These are phyloP conservation scores for Virgularia gustaviana DNA, from an alignment of 92 coral and sea anemone genomes.

Conservation along the genomic window DNA sequence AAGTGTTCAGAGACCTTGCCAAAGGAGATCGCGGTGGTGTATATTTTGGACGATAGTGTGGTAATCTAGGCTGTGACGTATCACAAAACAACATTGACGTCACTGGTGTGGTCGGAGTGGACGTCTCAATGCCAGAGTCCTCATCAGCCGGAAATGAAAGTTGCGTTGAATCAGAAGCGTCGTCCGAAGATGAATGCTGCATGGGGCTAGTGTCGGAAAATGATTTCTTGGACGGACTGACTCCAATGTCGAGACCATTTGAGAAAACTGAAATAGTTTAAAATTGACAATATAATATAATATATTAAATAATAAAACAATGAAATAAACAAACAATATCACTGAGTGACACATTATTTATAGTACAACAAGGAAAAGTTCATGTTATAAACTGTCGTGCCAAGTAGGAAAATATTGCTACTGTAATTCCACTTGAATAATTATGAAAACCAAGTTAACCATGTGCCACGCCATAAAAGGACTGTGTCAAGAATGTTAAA, in stretches of 20 bases:
- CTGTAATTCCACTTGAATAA: too few species aligned
- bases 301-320: not conserved
- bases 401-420: too few species aligned
- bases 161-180: slow-evolving; percentile 80
- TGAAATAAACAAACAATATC: not conserved
- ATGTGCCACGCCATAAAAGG: too few species aligned
- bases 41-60: slow-evolving; percentile 73
- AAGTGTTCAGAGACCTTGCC: slow-evolving; percentile 81
- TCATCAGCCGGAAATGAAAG: slow-evolving; percentile 70
- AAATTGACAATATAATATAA: not conserved
- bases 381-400: not conserved
- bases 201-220: slow-evolving; percentile 63
- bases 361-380: not conserved
- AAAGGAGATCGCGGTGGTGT: slow-evolving; percentile 99
- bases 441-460: too few species aligned
- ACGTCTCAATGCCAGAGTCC: slow-evolving; percentile 65
- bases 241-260: slow-evolving; percentile 85
- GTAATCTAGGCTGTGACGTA: slow-evolving; percentile 54
- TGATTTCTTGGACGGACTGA: slow-evolving; percentile 83
- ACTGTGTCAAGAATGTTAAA: too few species aligned
- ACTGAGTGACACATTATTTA: not conserved
- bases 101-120: slow-evolving; percentile 55
- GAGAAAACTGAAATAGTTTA: slow-evolving; percentile 63
- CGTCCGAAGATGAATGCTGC: slow-evolving; percentile 63
- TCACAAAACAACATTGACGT: slow-evolving; percentile 78